These are phyloP conservation scores for Cavia aperea DNA, from an alignment of 2,113 vertebrate species.

Conservation along the genomic window DNA sequence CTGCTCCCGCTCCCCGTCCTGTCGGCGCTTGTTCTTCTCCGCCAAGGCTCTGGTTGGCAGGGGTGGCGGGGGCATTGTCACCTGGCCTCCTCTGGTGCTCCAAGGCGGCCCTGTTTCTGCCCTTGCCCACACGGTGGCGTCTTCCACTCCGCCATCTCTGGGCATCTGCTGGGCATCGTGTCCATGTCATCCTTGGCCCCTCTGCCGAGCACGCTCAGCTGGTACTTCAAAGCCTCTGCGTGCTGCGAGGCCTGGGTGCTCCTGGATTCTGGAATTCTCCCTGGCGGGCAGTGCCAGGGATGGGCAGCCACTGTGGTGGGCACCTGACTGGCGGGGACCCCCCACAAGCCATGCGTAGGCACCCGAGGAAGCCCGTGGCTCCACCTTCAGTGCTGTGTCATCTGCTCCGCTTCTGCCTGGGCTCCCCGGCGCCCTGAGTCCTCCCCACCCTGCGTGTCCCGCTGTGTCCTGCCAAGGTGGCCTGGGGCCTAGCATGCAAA, in stretches of 20 bases:
- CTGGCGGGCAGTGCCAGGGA: background rate
- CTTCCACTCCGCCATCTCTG: background rate
- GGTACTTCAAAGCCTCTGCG: background rate
- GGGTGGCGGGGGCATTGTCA: background rate
- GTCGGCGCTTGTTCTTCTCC: fast-evolving
- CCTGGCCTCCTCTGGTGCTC: fast-evolving
- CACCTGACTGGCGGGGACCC: background rate
- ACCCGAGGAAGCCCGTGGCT: background rate
- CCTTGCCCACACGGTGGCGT: fast-evolving
- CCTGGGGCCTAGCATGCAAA: background rate
- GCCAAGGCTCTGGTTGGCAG: no score
- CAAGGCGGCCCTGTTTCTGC: no score
- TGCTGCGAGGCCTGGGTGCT: background rate
- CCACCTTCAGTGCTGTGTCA: background rate
- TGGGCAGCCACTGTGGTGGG: no score
- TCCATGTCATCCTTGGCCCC: background rate
- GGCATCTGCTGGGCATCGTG: fast-evolving
- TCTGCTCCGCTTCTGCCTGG: background rate
- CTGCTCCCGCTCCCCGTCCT: background rate
- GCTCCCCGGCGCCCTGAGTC: background rate
- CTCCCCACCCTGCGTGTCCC: background rate
- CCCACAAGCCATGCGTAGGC: background rate
- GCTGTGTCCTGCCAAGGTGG: background rate
- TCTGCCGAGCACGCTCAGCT: background rate
- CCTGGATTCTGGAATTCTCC: background rate